Percentiles rank a stretch among this genome's conserved stretches.
Evolutionary conservation across 2,888 invertebrate genomes (phyloP).

Genomic region (Druceiella hillmani): DNA sequence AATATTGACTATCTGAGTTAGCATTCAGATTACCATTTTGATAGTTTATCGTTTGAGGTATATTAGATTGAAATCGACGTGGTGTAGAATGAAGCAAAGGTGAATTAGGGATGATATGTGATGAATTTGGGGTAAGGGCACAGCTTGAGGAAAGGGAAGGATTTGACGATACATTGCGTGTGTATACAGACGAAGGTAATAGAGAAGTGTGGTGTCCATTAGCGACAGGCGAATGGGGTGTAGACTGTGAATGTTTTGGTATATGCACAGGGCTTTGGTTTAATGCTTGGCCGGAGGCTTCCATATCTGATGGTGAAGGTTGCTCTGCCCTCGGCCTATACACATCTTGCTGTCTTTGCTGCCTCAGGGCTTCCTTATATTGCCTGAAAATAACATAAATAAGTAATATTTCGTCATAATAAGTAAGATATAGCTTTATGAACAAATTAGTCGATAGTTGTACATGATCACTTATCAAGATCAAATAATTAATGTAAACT

Average conservation of each 20-base stretch:
- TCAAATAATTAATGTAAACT: no score
- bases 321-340: conserved; percentile 63
- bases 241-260: conserved; percentile 25
- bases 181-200: conserved; percentile 47
- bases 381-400: conserved; percentile 53
- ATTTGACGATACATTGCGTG: conserved; percentile 51
- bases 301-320: conserved; percentile 48
- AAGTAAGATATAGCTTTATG: no score
- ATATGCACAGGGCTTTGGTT: conserved; percentile 45
- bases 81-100: conserved; percentile 48
- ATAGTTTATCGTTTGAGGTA: conserved; percentile 21
- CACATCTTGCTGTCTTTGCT: conserved; percentile 77
- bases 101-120: conserved; percentile 39
- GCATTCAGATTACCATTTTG: conserved; percentile 28
- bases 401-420: no score
- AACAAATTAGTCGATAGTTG: no score
- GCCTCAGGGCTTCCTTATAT: conserved; percentile 85
- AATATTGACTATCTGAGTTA: no score
- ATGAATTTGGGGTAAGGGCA: conserved; percentile 33
- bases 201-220: conserved; percentile 44
- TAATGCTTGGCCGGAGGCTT: conserved; percentile 50
- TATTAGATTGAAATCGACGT: conserved; percentile 40
- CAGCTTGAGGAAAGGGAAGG: conserved; percentile 38
- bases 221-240: conserved; percentile 35
- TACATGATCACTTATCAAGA: no score